Evolutionary conservation across 2,113 vertebrate genomes (phyloP).

Genomic region (Danionella cerebrum): DNA sequence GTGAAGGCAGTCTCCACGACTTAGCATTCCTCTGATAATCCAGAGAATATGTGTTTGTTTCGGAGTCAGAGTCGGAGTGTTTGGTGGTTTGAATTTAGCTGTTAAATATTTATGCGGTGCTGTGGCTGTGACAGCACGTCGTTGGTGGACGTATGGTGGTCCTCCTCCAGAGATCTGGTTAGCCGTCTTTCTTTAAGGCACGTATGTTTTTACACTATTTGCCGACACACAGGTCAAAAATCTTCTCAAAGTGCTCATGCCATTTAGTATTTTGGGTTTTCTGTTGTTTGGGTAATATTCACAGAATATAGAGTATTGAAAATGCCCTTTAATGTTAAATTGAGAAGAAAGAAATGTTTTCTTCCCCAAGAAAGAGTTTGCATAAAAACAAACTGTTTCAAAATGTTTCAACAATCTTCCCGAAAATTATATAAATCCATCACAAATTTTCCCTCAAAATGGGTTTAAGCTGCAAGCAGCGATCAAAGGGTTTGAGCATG

Average conservation of each 20-base stretch:
- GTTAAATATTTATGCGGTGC: conserved; percentile 67
- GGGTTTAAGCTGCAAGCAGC: too few species aligned
- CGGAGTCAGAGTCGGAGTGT: conserved; percentile 34
- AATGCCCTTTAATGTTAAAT: too few species aligned
- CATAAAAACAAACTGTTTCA: too few species aligned
- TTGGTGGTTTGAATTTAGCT: conserved; percentile 64
- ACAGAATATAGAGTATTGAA: too few species aligned
- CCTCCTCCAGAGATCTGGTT: conserved; percentile 6
- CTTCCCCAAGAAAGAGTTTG: too few species aligned
- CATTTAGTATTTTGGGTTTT: too few species aligned
- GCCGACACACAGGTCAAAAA: background rate
- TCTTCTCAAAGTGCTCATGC: background rate
- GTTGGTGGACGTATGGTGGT: background rate
- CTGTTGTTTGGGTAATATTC: too few species aligned
- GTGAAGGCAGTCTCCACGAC: conserved; percentile 29
- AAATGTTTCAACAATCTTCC: too few species aligned
- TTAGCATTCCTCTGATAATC: conserved; percentile 53
- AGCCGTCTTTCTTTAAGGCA: background rate
- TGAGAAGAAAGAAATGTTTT: too few species aligned
- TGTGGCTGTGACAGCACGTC: conserved; percentile 62
- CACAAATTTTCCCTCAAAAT: too few species aligned
- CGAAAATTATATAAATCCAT: too few species aligned
- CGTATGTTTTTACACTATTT: background rate
- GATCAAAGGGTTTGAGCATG: too few species aligned
- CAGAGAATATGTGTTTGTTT: conserved; percentile 50